phyloP scores from a whole-genome alignment of 2,113 vertebrate species.

The Sminthopsis crassicaudata region DNA sequence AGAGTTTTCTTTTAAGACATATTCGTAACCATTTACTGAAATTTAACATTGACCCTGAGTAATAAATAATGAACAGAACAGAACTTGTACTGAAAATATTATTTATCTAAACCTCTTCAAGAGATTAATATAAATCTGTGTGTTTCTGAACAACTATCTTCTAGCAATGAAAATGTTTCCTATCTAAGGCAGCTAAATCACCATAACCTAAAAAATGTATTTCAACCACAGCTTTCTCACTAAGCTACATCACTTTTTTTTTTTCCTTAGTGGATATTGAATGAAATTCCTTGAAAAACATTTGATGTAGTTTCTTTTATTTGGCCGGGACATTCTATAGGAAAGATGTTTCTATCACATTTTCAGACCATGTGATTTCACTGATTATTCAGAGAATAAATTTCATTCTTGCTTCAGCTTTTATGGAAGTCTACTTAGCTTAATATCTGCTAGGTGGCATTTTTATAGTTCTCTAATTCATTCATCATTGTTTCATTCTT shows the following conservation, averaged over 20 bases:
- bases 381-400: background rate
- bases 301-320: background rate
- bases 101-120: background rate
- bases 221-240: background rate
- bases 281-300: background rate
- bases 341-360: background rate
- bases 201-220: background rate
- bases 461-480: slow-evolving; percentile 16
- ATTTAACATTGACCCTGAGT: background rate
- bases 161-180: background rate
- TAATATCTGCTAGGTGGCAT: slow-evolving; percentile 31
- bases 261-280: background rate
- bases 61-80: background rate
- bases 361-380: background rate
- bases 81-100: background rate
- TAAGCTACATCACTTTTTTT: background rate
- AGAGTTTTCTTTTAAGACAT: background rate
- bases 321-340: background rate
- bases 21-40: background rate
- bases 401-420: slow-evolving; percentile 65
- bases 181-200: background rate
- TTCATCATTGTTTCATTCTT: slow-evolving; percentile 52
- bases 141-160: background rate
- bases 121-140: background rate
- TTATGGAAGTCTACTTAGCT: slow-evolving; percentile 61